These are phyloP conservation scores for Euthynnus affinis DNA, from an alignment of 2,797 vertebrate species.

Conservation along the genomic window DNA sequence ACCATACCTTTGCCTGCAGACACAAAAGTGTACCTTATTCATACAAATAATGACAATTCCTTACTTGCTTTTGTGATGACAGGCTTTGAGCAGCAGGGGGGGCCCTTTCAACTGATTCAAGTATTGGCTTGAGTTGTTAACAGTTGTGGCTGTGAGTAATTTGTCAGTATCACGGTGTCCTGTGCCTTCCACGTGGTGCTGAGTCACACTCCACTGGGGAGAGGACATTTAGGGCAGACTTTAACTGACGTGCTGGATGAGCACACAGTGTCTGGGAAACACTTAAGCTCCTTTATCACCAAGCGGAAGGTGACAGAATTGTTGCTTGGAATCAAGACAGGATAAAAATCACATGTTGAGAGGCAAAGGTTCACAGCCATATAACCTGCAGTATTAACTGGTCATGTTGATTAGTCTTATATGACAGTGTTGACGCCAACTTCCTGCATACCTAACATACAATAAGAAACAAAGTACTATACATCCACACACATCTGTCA, in stretches of 20 bases:
- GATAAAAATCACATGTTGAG: neutral
- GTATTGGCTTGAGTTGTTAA: slow-evolving; percentile 18
- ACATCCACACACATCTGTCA: neutral
- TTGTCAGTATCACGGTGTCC: slow-evolving; percentile 65
- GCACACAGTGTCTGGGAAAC: slow-evolving; percentile 47
- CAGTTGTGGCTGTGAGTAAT: slow-evolving; percentile 65
- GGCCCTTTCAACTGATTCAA: slow-evolving; percentile 5
- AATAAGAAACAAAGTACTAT: neutral
- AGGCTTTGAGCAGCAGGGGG: slow-evolving; percentile 58
- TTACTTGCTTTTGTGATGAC: neutral
- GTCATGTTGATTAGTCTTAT: neutral
- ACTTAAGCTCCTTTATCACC: slow-evolving; percentile 6
- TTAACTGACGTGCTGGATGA: slow-evolving; percentile 53
- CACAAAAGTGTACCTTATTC: neutral
- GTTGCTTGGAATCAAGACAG: neutral
- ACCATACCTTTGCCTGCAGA: neutral
- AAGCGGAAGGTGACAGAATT: slow-evolving; percentile 12
- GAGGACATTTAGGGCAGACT: slow-evolving; percentile 56
- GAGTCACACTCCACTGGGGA: slow-evolving; percentile 66
- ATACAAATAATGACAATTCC: neutral
- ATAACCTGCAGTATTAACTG: neutral
- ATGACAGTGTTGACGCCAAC: too few relatives aligned
- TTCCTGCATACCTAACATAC: neutral
- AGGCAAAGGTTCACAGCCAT: neutral
- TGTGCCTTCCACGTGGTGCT: slow-evolving; percentile 74